A percentile compares a stretch with the other conserved stretches of the same genome.
These are phyloP conservation scores for Pandion haliaetus DNA, from an alignment of 2,113 vertebrate species.

Conservation along the genomic window DNA sequence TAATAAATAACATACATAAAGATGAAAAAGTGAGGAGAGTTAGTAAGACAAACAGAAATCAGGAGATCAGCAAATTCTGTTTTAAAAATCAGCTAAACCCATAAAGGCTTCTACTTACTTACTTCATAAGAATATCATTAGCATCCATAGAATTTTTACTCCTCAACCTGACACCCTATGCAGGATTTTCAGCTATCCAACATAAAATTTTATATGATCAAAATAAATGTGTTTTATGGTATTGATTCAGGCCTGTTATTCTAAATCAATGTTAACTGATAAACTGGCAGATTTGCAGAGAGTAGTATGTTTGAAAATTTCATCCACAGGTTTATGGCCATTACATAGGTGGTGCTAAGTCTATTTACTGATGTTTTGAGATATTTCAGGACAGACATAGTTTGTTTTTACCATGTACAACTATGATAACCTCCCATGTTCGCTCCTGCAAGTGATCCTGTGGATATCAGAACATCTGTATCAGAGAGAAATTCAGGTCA, in stretches of 20 bases:
- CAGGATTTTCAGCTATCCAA: background rate
- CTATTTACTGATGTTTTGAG: background rate
- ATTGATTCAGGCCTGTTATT: background rate
- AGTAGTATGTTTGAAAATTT: background rate
- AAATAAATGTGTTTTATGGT: background rate
- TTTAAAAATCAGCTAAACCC: conserved; percentile 18
- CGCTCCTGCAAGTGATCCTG: background rate
- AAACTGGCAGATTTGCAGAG: background rate
- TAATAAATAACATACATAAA: conserved; percentile 84
- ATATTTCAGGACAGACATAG: background rate
- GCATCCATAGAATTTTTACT: background rate
- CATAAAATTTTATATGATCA: background rate
- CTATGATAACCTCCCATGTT: background rate
- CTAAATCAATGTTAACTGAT: background rate
- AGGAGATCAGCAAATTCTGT: conserved; percentile 59
- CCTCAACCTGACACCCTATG: background rate
- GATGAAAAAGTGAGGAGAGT: conserved; percentile 80
- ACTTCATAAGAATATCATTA: background rate
- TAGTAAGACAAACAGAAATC: conserved; percentile 73
- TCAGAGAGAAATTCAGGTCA: background rate
- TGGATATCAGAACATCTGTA: background rate
- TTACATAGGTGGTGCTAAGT: background rate
- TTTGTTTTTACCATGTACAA: background rate
- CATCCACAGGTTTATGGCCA: background rate
- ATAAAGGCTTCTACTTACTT: background rate